phyloP scores from a whole-genome alignment of 2,113 vertebrate species.

The Thalassoma bifasciatum region DNA sequence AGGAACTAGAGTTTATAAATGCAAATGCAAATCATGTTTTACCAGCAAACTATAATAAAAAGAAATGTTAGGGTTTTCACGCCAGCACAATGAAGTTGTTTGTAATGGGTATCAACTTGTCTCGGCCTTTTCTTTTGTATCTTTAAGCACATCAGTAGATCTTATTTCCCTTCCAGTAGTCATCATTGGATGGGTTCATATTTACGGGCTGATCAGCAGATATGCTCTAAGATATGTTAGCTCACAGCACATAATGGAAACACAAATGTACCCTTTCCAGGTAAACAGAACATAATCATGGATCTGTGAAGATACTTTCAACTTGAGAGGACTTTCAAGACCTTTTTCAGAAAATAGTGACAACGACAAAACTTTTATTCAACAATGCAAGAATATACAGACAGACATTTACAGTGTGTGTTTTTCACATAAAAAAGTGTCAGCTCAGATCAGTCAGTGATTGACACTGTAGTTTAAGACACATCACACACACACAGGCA shows the following conservation, averaged over 20 bases:
- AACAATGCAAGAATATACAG: conserved; percentile 54
- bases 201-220: too few relatives aligned
- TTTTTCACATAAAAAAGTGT: conserved; percentile 52
- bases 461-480: conserved; percentile 14
- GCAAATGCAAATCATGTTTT: not conserved
- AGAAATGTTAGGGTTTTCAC: not conserved
- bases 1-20: not conserved
- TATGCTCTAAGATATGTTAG: too few relatives aligned
- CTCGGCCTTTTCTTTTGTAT: not conserved
- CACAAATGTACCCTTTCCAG: not conserved
- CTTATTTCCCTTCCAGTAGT: too few relatives aligned
- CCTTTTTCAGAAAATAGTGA: not conserved
- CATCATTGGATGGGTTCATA: too few relatives aligned
- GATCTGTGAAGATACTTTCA: not conserved
- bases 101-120: too few relatives aligned
- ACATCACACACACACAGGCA: too few relatives aligned
- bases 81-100: too few relatives aligned
- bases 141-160: not conserved
- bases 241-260: not conserved
- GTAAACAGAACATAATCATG: not conserved
- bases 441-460: conserved; percentile 22
- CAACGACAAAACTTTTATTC: conserved; percentile 58
- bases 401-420: conserved; percentile 56
- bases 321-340: not conserved
- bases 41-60: not conserved